Evolutionary conservation across 2,797 vertebrate genomes (phyloP), one percentile per base, ranked within the genome.

Genomic region (Acrocephalus scirpaceus): DNA sequence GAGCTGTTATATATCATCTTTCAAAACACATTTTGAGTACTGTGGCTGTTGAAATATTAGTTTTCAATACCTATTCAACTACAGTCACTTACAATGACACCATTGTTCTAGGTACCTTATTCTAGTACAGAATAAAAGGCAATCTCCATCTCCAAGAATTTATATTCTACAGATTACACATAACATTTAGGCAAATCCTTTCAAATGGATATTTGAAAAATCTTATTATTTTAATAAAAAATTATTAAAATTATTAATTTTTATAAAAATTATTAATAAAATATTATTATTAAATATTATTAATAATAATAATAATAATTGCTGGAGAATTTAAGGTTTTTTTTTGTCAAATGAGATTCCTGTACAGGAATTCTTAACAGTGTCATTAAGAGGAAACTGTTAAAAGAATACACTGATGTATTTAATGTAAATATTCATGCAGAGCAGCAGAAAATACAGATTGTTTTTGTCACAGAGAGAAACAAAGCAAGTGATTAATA

Each of bases 1-100:
- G 71, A 95, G 64, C 57, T 76, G 91, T 95, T 93, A 92, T 94
- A 91, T 87, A 95, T 96, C 93, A 95, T 88, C 86, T 92, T 92
- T 96, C 95, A 95, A 95, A 96, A 92, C 77, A 82, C 83, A 88
- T 94, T 96, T 88, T 86, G 88, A 90, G 80, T 73, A 77, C 45
- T 29, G 66, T 65, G 79, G 74, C 76, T 93, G 77, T 70, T 95
- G 95, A 97, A 92, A 96, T 94, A 96, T 88, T 95, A 95, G 67
- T 86, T 88, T 96, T 96, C 92, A 87, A 91, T 95, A 85, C 61
- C 67, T 88, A 88, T 90, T 95, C 92, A 91, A 82, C 67, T 70
- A 73, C 74, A 94, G 87, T 84, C 92, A 93, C 90, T 93, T 92
- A 92, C 74, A 86, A 95, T 90, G 88, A 94, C 74, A 71, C 83